Evolutionary conservation across 2,888 invertebrate species (phyloP), one percentile per base, ranked within the genome.

Genomic region (Drosophila helvetica): DNA sequence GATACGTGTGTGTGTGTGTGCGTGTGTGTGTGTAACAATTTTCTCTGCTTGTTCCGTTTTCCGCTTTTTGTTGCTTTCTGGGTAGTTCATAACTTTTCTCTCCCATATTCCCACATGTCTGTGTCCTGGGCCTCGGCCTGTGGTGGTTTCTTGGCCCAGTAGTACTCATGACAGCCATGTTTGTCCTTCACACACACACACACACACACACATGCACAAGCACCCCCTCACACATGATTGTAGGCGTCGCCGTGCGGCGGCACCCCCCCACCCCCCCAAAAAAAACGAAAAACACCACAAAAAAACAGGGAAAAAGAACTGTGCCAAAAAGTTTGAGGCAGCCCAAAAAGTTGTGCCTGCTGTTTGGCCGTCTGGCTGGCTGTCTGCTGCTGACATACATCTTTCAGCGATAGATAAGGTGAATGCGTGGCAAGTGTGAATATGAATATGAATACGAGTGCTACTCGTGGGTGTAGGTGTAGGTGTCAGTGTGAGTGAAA

Each of bases 151-250:
- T 79, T 85, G 71, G 79, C 87, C 79, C 63, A 67, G 63, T 84
- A 78, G 86, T 80, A n/a, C 87, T 88, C 82, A 87, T 87, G 64
- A 78, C 81, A 84, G 81, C 82, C 82, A 82, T 82, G 64, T 85
- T 82, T 82, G 86, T 77, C 68, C 56, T 70, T 43, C 54, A 61
- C 70, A 54, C 50, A 60, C 45, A 46, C 66, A 70, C 50, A 46
- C 51, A 27, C 66, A 38, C 6, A 5, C 33, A 38, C 15, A 38
- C 5, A 1, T n/a, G n/a, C 38, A 6, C 12, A 22, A 4, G 22
- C 33, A 12, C 33, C 33, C 12, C 12, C 33, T 15, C 66, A 62
- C 74, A 58, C 67, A 70, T 59, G 62, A 64, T 60, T 72, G 80
- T 80, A 86, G 81, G 81, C 80, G 84, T 81, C 71, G 43, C 65